Evolutionary conservation across 2,888 invertebrate genomes (phyloP).

Genomic region (Lithophane leautieri): DNA sequence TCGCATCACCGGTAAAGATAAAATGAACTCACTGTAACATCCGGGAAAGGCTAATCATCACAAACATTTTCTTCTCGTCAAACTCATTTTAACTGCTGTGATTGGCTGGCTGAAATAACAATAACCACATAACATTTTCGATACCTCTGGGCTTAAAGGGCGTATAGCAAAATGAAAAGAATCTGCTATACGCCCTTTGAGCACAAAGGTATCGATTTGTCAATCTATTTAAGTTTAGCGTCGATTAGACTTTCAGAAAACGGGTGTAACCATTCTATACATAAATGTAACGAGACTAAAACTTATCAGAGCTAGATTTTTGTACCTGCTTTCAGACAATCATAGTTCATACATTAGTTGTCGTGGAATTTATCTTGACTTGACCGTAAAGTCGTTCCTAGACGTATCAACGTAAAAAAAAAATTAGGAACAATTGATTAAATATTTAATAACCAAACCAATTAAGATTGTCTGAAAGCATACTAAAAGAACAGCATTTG

Average conservation of each 20-base stretch:
- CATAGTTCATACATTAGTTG: neutral
- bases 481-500: slow-evolving; percentile 34
- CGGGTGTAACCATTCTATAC: neutral
- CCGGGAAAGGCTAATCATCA: neutral
- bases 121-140: neutral
- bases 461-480: slow-evolving; percentile 39
- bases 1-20: too few relatives aligned
- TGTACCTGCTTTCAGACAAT: slow-evolving; percentile 49
- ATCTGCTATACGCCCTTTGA: too few relatives aligned
- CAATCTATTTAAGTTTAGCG: neutral
- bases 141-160: too few relatives aligned
- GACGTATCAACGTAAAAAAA: neutral
- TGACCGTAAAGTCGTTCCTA: neutral
- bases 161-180: too few relatives aligned
- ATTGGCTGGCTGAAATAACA: neutral
- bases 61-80: neutral
- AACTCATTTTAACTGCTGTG: neutral
- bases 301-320: slow-evolving; percentile 56
- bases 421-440: neutral
- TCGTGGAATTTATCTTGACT: neutral
- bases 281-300: neutral
- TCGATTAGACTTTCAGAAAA: slow-evolving; percentile 2
- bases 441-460: neutral
- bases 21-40: neutral
- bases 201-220: too few relatives aligned